phyloP scores from a whole-genome alignment of 2,113 vertebrate species.

The Tetrax tetrax region DNA sequence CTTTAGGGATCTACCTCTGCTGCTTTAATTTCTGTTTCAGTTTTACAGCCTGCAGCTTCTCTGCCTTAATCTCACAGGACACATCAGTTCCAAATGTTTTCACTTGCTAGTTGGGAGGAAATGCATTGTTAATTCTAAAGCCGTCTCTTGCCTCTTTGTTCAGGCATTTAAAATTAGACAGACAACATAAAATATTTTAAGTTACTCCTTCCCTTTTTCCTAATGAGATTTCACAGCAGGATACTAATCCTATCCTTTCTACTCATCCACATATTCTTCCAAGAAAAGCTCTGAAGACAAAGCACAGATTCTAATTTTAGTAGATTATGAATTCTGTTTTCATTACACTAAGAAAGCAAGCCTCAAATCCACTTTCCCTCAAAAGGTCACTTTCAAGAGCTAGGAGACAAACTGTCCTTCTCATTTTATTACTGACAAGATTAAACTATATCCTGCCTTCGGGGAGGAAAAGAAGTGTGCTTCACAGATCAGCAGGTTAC shows the following conservation, averaged over 20 bases:
- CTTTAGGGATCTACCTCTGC: not conserved
- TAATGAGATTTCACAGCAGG: conserved; percentile 53
- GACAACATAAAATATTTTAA: conserved; percentile 25
- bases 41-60: not conserved
- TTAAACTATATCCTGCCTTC: not conserved
- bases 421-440: not conserved
- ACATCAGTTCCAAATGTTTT: not conserved
- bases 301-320: conserved; percentile 23
- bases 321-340: not conserved
- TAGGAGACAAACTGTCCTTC: not conserved
- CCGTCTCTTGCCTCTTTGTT: conserved; percentile 11
- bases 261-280: conserved; percentile 23
- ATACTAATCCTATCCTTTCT: conserved; percentile 38
- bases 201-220: conserved; percentile 18
- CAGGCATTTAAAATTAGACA: conserved; percentile 32
- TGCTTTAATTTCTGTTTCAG: not conserved
- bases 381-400: conserved; percentile 2
- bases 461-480: not conserved
- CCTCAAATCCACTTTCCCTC: not conserved
- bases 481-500: not conserved
- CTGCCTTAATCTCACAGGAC: not conserved
- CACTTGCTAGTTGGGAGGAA: not conserved
- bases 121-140: not conserved
- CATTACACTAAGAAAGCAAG: not conserved
- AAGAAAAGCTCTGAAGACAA: conserved; percentile 38